phyloP scores from a whole-genome alignment of 2,888 invertebrate genomes.

The Lydus trimaculatus region DNA sequence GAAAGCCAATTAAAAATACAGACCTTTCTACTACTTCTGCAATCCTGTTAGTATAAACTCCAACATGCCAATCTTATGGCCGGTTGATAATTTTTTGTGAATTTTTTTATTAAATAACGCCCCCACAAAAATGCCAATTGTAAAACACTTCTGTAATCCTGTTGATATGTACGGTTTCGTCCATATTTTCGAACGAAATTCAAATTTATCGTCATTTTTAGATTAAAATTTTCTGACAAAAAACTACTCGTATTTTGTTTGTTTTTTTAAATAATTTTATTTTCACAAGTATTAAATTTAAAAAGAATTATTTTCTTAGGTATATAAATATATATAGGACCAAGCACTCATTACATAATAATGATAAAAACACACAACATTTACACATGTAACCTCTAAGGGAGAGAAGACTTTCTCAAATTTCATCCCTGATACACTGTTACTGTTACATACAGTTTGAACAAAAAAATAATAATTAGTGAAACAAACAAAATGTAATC shows the following conservation, averaged over 20 bases:
- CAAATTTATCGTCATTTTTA: too few species aligned
- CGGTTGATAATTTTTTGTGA: too few species aligned
- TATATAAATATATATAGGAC: constrained; percentile 34
- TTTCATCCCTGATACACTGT: constrained; percentile 27
- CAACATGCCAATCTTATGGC: too few species aligned
- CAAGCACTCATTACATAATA: constrained; percentile 34
- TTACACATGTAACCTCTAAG: constrained; percentile 29
- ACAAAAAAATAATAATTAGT: not conserved
- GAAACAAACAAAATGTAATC: constrained; percentile 22
- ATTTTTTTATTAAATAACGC: too few species aligned
- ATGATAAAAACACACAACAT: constrained; percentile 36
- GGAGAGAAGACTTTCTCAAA: constrained; percentile 14
- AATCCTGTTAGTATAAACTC: not conserved
- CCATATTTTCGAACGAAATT: too few species aligned
- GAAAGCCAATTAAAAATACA: too few species aligned
- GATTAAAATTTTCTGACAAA: too few species aligned
- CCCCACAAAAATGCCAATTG: too few species aligned
- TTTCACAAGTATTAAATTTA: constrained; percentile 34
- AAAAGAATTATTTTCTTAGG: constrained; percentile 28
- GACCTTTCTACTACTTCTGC: not conserved
- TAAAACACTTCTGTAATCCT: not conserved
- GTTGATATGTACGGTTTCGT: not conserved
- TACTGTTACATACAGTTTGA: constrained; percentile 16
- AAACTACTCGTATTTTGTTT: not conserved
- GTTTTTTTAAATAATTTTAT: constrained; percentile 18